These are phyloP conservation scores for Rhinella marina DNA, from an alignment of 2,797 vertebrate genomes.

Conservation along the genomic window DNA sequence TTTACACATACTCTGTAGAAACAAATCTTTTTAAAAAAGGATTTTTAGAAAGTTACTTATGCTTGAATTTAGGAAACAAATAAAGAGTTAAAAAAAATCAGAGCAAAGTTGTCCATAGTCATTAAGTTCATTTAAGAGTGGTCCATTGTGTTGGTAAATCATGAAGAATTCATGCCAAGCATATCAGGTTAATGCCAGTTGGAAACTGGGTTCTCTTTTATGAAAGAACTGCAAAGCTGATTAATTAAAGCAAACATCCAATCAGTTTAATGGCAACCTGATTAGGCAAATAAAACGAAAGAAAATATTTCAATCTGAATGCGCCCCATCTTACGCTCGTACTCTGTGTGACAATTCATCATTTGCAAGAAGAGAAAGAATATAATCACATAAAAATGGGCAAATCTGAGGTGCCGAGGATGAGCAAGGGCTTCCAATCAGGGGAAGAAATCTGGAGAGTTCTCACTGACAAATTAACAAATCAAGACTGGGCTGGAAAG, in stretches of 20 bases:
- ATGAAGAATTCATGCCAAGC: neutral
- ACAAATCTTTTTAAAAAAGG: no score
- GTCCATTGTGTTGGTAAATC: neutral
- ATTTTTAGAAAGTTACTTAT: no score
- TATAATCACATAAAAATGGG: conserved; percentile 17
- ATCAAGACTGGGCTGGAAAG: conserved; percentile 39
- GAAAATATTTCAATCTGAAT: conserved; percentile 19
- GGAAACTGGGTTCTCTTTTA: neutral
- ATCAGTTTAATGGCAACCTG: neutral
- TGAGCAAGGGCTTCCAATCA: conserved; percentile 55
- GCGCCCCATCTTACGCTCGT: neutral
- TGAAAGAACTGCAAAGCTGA: neutral
- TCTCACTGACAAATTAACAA: conserved; percentile 55
- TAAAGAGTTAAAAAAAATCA: no score
- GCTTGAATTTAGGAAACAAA: no score
- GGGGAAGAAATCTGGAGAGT: conserved; percentile 43
- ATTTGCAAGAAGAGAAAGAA: conserved; percentile 19
- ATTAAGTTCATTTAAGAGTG: no score
- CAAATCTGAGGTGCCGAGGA: conserved; percentile 21
- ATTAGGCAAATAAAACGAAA: neutral
- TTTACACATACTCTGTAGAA: no score
- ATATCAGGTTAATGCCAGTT: neutral
- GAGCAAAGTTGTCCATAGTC: no score
- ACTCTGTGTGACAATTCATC: neutral
- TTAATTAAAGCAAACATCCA: conserved; percentile 23